Evolutionary conservation across 2,888 invertebrate genomes (phyloP).

Genomic region (Oxycera nigricornis): DNA sequence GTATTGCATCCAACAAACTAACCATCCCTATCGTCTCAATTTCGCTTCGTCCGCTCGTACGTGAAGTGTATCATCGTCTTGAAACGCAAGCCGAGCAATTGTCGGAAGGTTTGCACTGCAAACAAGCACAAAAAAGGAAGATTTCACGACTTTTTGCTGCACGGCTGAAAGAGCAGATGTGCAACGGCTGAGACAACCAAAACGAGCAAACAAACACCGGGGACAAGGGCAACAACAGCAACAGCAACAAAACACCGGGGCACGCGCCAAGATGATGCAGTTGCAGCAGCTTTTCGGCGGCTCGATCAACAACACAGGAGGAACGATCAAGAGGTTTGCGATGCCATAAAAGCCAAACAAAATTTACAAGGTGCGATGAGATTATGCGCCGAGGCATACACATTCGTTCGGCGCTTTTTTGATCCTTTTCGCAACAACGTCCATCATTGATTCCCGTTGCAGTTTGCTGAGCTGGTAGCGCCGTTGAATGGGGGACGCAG

Average conservation of each 20-base stretch:
- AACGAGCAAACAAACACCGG: background rate
- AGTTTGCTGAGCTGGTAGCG: conserved; percentile 14
- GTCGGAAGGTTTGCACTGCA: background rate
- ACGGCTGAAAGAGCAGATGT: conserved; percentile 33
- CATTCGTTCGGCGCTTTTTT: background rate
- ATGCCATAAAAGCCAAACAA: conserved; percentile 25
- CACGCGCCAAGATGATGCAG: conserved; percentile 34
- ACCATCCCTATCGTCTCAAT: background rate
- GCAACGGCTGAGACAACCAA: conserved; percentile 25
- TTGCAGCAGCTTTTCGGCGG: background rate
- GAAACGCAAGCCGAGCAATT: conserved; percentile 16
- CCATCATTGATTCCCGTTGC: conserved; percentile 21
- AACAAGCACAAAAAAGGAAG: background rate
- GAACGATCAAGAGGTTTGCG: background rate
- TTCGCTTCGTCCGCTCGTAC: conserved; percentile 1
- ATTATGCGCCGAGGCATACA: conserved; percentile 16
- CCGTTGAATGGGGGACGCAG: background rate
- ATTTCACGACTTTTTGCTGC: conserved; percentile 12
- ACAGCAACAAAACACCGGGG: no score
- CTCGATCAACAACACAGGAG: background rate
- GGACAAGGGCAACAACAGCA: conserved; percentile 4
- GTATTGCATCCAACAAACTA: background rate
- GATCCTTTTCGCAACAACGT: background rate
- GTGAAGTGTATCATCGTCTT: background rate
- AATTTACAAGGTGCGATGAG: conserved; percentile 34